These are phyloP conservation scores for Sipha maydis DNA, from an alignment of 2,888 invertebrate species.

Conservation along the genomic window DNA sequence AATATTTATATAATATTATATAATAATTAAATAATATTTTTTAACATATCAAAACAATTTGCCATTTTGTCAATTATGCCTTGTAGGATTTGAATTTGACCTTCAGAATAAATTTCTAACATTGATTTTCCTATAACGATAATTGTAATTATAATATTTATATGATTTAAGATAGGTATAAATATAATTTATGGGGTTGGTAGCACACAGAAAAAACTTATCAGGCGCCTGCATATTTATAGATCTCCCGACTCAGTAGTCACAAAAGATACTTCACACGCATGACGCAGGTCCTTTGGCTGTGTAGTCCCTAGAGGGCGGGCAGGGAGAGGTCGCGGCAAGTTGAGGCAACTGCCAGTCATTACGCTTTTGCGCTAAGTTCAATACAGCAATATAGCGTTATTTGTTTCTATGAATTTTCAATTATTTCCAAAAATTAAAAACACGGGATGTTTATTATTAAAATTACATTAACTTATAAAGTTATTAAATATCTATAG, in stretches of 20 bases:
- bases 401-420: constrained; percentile 11
- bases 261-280: constrained; percentile 45
- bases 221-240: constrained; percentile 54
- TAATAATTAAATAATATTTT: too few relatives aligned
- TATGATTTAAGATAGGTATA: neutral
- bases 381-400: constrained; percentile 21
- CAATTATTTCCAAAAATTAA: constrained; percentile 1
- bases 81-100: neutral
- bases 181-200: constrained; percentile 18
- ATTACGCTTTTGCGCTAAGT: constrained; percentile 50
- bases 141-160: neutral
- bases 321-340: constrained; percentile 3
- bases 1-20: too few relatives aligned
- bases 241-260: constrained; percentile 35
- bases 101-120: neutral
- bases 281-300: constrained; percentile 48
- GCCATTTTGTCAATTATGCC: neutral
- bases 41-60: neutral
- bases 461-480: neutral
- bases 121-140: neutral
- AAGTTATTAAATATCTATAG: neutral
- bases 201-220: constrained; percentile 25
- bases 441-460: constrained; percentile 8
- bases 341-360: constrained; percentile 51
- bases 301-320: constrained; percentile 38